These are phyloP conservation scores for Sebastes nivosus DNA, from an alignment of 2,797 vertebrate genomes.

Conservation along the genomic window DNA sequence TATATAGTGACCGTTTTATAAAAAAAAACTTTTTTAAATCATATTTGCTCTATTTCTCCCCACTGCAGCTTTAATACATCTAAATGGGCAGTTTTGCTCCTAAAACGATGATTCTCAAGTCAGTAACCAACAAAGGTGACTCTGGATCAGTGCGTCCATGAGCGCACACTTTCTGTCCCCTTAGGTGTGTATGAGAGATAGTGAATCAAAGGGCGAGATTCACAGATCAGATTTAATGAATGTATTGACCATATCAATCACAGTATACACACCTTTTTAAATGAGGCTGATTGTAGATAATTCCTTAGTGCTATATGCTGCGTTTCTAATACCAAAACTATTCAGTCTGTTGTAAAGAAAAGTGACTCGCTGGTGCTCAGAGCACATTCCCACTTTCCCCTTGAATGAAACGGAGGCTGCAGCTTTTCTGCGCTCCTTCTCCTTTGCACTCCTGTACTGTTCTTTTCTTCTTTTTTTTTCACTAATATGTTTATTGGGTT, in stretches of 20 bases:
- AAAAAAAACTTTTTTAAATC: rapidly evolving
- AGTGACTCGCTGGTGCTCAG: slow-evolving; percentile 23
- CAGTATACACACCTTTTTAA: not conserved
- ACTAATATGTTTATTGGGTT: no score
- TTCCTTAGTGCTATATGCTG: not conserved
- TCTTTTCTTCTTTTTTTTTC: not conserved
- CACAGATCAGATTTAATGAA: not conserved
- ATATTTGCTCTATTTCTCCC: no score
- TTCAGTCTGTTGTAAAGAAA: not conserved
- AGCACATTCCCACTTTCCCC: not conserved
- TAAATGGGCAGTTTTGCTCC: no score
- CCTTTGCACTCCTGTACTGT: not conserved
- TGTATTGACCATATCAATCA: not conserved
- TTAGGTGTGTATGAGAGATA: no score
- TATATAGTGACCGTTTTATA: no score
- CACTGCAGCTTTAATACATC: no score
- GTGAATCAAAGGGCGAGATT: no score
- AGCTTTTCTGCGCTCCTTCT: slow-evolving; percentile 11
- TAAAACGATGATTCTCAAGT: not conserved
- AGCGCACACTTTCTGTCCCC: no score
- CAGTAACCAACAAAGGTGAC: not conserved
- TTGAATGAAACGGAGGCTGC: slow-evolving; percentile 22
- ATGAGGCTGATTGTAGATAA: not conserved
- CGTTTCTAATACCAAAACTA: not conserved
- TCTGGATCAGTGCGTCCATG: not conserved